phyloP scores from a whole-genome alignment of 2,113 vertebrate genomes.

The Lycaon pictus region DNA sequence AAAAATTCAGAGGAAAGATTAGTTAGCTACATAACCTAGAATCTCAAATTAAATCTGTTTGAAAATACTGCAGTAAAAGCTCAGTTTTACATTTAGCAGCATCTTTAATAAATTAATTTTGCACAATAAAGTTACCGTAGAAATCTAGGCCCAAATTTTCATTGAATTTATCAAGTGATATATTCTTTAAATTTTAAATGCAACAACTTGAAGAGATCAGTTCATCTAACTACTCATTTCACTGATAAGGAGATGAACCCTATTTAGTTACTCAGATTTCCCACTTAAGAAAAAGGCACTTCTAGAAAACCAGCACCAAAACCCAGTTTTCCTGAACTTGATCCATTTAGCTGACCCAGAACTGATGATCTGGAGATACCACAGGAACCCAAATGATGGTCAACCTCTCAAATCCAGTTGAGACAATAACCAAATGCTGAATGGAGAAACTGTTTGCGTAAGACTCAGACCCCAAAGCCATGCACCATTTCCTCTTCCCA shows the following conservation, averaged over 20 bases:
- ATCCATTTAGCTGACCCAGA: not conserved
- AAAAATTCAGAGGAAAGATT: constrained; percentile 42
- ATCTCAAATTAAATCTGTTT: constrained; percentile 43
- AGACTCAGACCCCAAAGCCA: not conserved
- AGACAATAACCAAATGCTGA: not conserved
- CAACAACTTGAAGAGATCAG: not conserved
- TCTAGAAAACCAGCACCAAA: not conserved
- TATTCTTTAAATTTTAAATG: constrained; percentile 23
- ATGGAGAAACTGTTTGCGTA: not conserved
- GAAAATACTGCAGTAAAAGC: not conserved
- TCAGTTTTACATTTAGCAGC: not conserved
- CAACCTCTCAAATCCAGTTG: not conserved
- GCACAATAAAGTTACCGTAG: not conserved
- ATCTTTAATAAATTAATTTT: constrained; percentile 43
- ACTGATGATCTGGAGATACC: not conserved
- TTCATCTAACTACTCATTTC: not conserved
- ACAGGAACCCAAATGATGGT: not conserved
- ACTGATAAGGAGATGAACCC: no score
- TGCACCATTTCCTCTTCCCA: not conserved
- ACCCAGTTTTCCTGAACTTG: not conserved
- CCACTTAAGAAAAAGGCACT: not conserved
- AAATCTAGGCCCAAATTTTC: not conserved
- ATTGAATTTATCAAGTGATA: not conserved
- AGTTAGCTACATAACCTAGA: not conserved
- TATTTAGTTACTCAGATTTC: not conserved